Percentiles rank a stretch among this genome's conserved stretches.
These are phyloP conservation scores for Vidua macroura DNA, from an alignment of 2,113 vertebrate species.

Conservation along the genomic window DNA sequence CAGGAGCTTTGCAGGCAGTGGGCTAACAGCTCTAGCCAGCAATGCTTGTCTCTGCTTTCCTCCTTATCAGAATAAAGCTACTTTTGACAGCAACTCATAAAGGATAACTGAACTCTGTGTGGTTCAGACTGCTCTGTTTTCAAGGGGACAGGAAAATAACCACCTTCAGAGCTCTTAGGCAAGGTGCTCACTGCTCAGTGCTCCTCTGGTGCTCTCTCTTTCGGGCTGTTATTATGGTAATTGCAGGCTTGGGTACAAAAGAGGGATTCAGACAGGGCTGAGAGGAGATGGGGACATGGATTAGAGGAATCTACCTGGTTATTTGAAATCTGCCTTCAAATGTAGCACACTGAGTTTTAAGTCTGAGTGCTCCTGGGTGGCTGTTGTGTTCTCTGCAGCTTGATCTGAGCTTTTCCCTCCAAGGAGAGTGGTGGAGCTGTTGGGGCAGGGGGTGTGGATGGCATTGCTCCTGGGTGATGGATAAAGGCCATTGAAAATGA, in stretches of 20 bases:
- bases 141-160: neutral
- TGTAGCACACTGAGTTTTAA: neutral
- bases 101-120: neutral
- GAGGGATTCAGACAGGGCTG: neutral
- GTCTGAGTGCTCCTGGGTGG: neutral
- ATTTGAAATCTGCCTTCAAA: neutral
- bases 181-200: neutral
- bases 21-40: neutral
- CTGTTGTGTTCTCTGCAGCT: neutral
- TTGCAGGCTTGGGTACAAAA: neutral
- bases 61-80: neutral
- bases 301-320: neutral
- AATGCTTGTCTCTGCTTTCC: neutral
- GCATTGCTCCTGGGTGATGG: neutral
- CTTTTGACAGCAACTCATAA: neutral
- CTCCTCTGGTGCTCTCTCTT: neutral
- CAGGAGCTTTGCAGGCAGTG: neutral
- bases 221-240: neutral
- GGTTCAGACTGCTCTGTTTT: neutral
- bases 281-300: neutral
- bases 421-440: neutral
- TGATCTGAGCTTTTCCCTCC: rapidly evolving
- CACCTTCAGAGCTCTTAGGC: neutral
- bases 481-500: too few relatives aligned
- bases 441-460: neutral